Evolutionary conservation across 1,140 invertebrate species (phyloP), one percentile per base, ranked within the genome.

Genomic region (Pseudoatta argentina): DNA sequence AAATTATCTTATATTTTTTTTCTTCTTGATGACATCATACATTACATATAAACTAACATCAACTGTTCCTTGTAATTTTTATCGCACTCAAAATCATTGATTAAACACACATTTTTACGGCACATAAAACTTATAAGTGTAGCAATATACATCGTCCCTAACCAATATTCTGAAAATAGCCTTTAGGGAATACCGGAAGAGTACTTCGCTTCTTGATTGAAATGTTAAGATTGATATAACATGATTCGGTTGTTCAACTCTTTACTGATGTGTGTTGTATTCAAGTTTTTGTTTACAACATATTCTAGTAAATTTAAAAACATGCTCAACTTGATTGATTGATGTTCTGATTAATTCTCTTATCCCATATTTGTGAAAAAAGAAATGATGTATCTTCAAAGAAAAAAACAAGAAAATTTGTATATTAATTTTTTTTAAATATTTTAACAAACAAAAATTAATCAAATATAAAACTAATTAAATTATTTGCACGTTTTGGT

Each of bases 151-250:
- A 39, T 39, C 34, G n/a, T 44, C 55, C 66, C 30, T 82, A 53
- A 72, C 66, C 66, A 27, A 14, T 82, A 82, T 82, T 82, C 66
- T 24, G 21, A 59, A 82, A 82, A 72, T 82, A 82, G 48, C 10
- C 1, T 57, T 72, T 57, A 44, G 21, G 21, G 14, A 24, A n/a
- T 12, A 48, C 21, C 16, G 34, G 10, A 81, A 57, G 44, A 51
- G 6, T 10, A 71, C 10, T 81, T 14, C 14, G 24, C 18, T 18
- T 76, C 53, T 51, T 67, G 3, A 61, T 8, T 76, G 21, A 6
- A 44, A 18, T 24, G n/a, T 76, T 24, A 7, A 76, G 14, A 61
- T 44, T 27, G 21, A 76, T 55, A 21, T 10, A 18, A 5, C 8
- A 34, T 12, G 12, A 44, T 21, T 57, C 14, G 21, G n/a, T 61